phyloP scores from a whole-genome alignment of 1,140 invertebrate genomes.

The Nasonia vitripennis region DNA sequence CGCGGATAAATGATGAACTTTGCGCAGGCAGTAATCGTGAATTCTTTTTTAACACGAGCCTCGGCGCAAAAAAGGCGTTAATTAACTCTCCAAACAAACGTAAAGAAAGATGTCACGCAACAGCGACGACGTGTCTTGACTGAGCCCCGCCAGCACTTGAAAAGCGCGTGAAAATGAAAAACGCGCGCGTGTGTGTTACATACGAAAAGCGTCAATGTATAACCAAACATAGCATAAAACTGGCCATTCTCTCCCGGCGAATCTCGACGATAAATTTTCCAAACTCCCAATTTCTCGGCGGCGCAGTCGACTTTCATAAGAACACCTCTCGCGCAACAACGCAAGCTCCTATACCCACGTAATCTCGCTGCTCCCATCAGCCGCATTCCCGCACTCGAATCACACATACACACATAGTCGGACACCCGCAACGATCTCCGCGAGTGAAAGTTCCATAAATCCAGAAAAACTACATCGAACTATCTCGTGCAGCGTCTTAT shows the following conservation, averaged over 20 bases:
- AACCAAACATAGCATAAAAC: neutral
- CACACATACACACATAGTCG: neutral
- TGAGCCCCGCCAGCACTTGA: neutral
- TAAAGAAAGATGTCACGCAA: neutral
- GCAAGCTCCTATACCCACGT: neutral
- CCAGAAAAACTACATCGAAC: neutral
- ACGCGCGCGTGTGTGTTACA: neutral
- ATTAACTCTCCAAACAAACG: neutral
- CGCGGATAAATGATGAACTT: neutral
- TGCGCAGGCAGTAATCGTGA: neutral
- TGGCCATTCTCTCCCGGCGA: neutral
- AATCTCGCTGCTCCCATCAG: neutral
- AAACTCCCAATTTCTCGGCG: neutral
- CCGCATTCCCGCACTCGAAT: neutral
- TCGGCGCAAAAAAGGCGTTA: neutral
- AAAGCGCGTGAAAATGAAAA: too few species aligned
- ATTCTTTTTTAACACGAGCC: neutral
- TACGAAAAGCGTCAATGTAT: neutral
- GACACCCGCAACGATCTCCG: neutral
- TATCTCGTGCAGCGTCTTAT: neutral
- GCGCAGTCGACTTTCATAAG: neutral
- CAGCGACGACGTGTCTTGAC: neutral
- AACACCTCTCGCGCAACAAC: neutral
- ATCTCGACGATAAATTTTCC: neutral
- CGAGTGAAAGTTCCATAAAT: slow-evolving; percentile 1